Evolutionary conservation across 2,888 invertebrate species (phyloP), one percentile per base, ranked within the genome.

Genomic region (Pammene fasciana): DNA sequence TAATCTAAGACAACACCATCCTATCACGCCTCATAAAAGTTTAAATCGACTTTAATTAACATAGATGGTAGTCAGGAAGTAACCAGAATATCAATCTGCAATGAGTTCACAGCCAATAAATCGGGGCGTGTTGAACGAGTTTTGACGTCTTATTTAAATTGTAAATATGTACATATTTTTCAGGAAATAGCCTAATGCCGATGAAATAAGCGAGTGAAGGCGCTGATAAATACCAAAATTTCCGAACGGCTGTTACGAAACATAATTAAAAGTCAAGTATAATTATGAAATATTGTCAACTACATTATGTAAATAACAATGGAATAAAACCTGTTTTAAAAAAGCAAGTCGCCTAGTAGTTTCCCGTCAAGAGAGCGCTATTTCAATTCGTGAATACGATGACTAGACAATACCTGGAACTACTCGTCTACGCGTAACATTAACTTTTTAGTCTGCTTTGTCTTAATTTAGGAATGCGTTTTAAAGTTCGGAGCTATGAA

Each of bases 331-430:
- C 38, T 38, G 45, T 13, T 13, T 34, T n/a, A 1, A 46, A 60
- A 34, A 46, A 45, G 9, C 9, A 46, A 9, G 34, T 10, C 9
- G 16, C 46, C 59, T 11, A 46, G 34, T 26, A 59, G 45, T 46
- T 60, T 34, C 26, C 34, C 9, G 26, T 8, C 34, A 10, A 26
- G 9, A 45, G n/a, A 13, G 46, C 14, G 46, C 46, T 60, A 60
- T 60, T 60, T 48, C 46, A 10, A 43, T 36, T 60, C 7, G 45
- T 34, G 26, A 36, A 14, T 46, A 26, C 38, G 55, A 18, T 41
- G n/a, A 38, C 11, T 16, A 50, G 1, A 61, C 48, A 48, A 60
- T 60, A 48, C 34, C n/a, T 46, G 34, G 46, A 14, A 34, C 46
- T 0, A 5, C 38, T 7, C 38, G 13, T 8, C 46, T 0, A 5